Base-by-base conservation (phyloP, 1,140 invertebrate species). In the Drosophila mojavensis region DNA sequence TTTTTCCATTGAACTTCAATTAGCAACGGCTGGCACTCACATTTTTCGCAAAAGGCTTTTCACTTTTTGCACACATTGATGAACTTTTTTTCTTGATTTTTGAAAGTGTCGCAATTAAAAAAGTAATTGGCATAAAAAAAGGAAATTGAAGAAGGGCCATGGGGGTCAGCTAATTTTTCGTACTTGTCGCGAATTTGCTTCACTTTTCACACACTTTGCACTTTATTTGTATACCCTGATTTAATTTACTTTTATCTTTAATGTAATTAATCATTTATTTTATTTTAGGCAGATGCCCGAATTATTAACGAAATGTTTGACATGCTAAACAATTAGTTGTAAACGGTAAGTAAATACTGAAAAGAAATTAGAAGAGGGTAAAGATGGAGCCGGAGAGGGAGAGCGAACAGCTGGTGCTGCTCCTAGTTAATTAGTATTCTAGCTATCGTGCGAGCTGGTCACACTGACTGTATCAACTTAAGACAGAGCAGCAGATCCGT, bases 51-150 rank as follows among this genome's bases (percentile, higher is more conserved):
- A 76, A 58, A 64, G 70, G 43, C 69, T 74, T 61, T 54, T 41
- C 5, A 41, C 45, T 64, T 77, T 67, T 79, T n/a, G 15, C 43
- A 5, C 62, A n/a, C 63, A 28, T 74, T 72, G 54, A 69, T 24
- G 20, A 24, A 24, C 20, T 60, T 53, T 53, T 70, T 72, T 70
- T 51, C 51, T 10, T 36, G 33, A 36, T 36, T 39, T 73, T 61
- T 58, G 83, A 88, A 88, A 88, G 83, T 88, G 77, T 74, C 66
- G 70, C 83, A 88, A 88, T 88, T 80, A 82, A 78, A 81, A 70
- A 26, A 75, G 15, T 88, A 88, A 88, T 88, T 88, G 79, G 65
- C 72, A 41, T 55, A 20, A 33, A 33, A 33, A 56, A 62, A 45
- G 17, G 17, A 50, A 47, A 28, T n/a, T 24, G 20, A 28, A 30